phyloP scores from a whole-genome alignment of 2,113 vertebrate genomes.

The Platysternon megacephalum region DNA sequence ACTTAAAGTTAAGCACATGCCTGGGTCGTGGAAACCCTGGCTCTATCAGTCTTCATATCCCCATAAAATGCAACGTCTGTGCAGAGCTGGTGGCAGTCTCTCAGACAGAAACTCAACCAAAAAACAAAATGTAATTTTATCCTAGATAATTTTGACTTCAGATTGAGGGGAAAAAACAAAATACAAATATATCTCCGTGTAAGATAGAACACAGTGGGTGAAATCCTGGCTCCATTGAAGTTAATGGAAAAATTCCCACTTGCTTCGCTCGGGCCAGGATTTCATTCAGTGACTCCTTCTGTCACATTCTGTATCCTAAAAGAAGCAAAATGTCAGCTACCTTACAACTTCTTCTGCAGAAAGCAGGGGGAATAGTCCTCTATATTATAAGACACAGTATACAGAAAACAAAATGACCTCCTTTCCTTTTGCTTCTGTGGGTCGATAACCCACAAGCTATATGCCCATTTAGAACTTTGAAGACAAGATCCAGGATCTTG shows the following conservation, averaged over 20 bases:
- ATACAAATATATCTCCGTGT: fast-evolving
- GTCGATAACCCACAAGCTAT: neutral
- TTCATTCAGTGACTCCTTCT: neutral
- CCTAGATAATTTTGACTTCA: neutral
- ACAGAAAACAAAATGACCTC: neutral
- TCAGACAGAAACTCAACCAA: neutral
- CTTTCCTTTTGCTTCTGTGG: neutral
- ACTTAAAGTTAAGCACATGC: fast-evolving
- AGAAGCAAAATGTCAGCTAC: neutral
- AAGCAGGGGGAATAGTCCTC: neutral
- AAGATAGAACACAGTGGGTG: fast-evolving
- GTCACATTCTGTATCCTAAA: neutral
- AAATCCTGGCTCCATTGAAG: neutral
- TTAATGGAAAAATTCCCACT: neutral
- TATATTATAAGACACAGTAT: neutral
- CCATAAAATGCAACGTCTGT: neutral
- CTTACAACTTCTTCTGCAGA: neutral
- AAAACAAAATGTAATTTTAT: neutral
- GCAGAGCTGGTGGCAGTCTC: neutral
- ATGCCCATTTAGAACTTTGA: neutral
- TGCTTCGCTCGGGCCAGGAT: neutral
- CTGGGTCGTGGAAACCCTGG: neutral
- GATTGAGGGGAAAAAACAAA: neutral
- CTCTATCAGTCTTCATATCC: neutral
- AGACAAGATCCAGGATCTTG: fast-evolving